A percentile compares a stretch with the other conserved stretches of the same genome.
phyloP scores from a whole-genome alignment of 2,113 vertebrate genomes.

The Brachyhypopomus occidentalis region DNA sequence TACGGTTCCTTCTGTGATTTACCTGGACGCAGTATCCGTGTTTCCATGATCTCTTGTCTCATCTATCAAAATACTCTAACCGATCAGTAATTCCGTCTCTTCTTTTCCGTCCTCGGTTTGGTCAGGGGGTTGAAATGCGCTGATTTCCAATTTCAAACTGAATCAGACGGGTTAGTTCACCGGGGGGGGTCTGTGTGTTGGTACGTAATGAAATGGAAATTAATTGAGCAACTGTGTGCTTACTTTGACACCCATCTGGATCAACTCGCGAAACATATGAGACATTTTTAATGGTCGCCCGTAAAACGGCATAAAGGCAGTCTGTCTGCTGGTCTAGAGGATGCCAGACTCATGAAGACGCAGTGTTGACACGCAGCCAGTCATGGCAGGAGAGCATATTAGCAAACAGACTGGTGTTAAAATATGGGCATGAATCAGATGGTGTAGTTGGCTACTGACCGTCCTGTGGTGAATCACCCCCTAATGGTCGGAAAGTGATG shows the following conservation, averaged over 20 bases:
- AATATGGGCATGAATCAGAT: background rate
- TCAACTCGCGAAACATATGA: background rate
- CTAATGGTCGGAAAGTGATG: no score
- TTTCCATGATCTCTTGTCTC: no score
- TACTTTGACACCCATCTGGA: background rate
- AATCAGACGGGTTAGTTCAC: no score
- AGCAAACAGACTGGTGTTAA: background rate
- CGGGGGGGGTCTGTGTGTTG: no score
- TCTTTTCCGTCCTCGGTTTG: no score
- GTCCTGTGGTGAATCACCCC: background rate
- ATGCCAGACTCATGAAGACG: background rate
- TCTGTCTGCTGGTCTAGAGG: background rate
- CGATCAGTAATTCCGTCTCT: no score
- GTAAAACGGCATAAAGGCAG: background rate
- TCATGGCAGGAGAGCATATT: background rate
- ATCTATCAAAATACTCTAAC: no score
- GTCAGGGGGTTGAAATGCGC: no score
- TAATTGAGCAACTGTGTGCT: background rate
- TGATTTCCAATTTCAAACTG: no score
- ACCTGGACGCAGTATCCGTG: no score
- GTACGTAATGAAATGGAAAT: no score
- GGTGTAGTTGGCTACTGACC: background rate
- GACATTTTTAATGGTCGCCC: background rate
- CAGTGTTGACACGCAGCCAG: background rate
- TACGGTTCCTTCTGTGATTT: no score